These are phyloP conservation scores for Parapristionchus giblindavisi DNA, from an alignment of 2,888 invertebrate species.

Conservation along the genomic window DNA sequence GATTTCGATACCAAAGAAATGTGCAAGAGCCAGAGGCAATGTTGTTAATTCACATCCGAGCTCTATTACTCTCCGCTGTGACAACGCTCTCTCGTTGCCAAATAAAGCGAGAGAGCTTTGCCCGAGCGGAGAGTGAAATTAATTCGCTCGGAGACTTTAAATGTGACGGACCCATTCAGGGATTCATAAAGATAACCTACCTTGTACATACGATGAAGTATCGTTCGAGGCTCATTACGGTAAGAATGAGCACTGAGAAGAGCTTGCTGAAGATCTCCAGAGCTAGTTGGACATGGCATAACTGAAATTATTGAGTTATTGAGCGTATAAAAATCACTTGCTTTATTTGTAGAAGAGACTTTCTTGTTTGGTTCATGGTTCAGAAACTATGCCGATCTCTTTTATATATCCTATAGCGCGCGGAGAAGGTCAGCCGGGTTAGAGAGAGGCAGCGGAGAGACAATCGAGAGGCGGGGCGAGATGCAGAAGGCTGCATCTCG, in stretches of 20 bases:
- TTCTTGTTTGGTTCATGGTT: too few relatives aligned
- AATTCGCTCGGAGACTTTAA: not conserved
- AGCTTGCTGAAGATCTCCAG: slow-evolving; percentile 61
- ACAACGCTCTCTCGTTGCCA: not conserved
- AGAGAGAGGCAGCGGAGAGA: too few relatives aligned
- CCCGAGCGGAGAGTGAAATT: not conserved
- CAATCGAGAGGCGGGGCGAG: too few relatives aligned
- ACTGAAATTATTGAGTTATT: slow-evolving; percentile 41
- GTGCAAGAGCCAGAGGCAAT: not conserved
- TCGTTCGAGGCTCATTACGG: slow-evolving; percentile 62
- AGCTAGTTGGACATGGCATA: slow-evolving; percentile 55
- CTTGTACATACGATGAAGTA: slow-evolving; percentile 63
- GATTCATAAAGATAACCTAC: slow-evolving; percentile 39
- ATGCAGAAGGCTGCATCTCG: too few relatives aligned
- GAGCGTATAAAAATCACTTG: too few relatives aligned
- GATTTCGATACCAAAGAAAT: too few relatives aligned
- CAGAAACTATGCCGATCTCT: too few relatives aligned
- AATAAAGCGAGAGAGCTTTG: too few relatives aligned
- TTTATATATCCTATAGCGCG: too few relatives aligned
- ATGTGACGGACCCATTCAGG: not conserved
- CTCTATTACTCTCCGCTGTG: not conserved
- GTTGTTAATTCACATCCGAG: not conserved
- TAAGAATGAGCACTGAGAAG: slow-evolving; percentile 60
- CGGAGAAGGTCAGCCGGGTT: too few relatives aligned
- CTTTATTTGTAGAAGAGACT: too few relatives aligned